Base-by-base conservation (phyloP, 2,113 vertebrate species). In the Centropristis striata region DNA sequence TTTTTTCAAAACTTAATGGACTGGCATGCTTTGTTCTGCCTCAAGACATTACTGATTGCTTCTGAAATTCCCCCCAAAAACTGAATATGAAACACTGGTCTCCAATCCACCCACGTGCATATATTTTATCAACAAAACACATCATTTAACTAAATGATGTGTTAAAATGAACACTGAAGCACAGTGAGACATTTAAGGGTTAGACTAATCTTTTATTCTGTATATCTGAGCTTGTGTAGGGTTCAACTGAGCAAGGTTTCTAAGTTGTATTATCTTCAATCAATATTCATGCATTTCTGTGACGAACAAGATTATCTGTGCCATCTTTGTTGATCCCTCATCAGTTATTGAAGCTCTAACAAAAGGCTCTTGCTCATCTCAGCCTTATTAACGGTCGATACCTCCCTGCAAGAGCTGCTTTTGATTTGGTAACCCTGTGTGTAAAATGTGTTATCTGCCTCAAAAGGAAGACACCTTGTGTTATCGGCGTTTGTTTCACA, bases 271-370 rank as follows among this genome's bases (percentile, higher is more conserved):
- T 47, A 11, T 36, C 37, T 57, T 47, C 8, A 50, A 67, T 76
- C 76, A 78, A 69, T 63, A 51, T 21, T 51, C 1, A n/a, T 51
- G 41, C 3, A 0, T 36, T 57, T 77, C 25, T 75, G 53, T 55
- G 59, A 68, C 67, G 77, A 89, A 87, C 65, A 78, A 32, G 39
- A 74, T 80, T 55, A 67, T 80, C 42, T 20, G 18, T 42, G 58
- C 54, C 10, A 84, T 77, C 27, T 75, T 11, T 50, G 59, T 14
- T 68, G 60, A 80, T 49, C 51, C 37, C 18, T 27, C 14, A 8
- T 21, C 41, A 42, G 64, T 69, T 78, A 60, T 15, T 27, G 32
- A 80, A 67, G 68, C 55, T 61, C 54, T 66, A 7, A n/a, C 20
- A 54, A 68, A 81, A 73, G 15, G 68, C 50, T 41, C 37, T 8